Conservation (phyloP, 2,888 invertebrate species). For the Dyspetes luteomarginatus region DNA sequence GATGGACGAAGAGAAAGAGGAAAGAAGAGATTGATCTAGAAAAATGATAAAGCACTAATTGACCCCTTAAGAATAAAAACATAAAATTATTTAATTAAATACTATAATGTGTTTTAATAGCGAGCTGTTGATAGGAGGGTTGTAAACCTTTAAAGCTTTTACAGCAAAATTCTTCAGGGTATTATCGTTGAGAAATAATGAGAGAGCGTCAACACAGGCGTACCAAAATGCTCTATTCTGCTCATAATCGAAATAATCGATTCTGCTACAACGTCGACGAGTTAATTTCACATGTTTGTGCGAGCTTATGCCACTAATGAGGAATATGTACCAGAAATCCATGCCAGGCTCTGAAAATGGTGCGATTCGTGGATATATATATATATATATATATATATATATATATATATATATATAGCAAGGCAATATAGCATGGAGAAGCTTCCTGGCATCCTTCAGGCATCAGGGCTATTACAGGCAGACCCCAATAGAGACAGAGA, state of each 20-base stretch:
- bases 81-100: no score
- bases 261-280: conserved; percentile 24
- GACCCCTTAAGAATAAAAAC: no score
- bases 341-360: conserved; percentile 3
- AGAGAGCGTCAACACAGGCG: neutral
- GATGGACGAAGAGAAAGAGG: no score
- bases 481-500: neutral
- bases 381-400: no score
- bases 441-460: conserved; percentile 36
- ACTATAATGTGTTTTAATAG: no score
- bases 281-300: conserved; percentile 29
- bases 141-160: no score
- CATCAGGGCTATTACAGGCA: conserved; percentile 40
- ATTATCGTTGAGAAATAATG: neutral
- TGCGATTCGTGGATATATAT: neutral
- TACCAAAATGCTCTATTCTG: neutral
- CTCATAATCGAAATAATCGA: conserved; percentile 18
- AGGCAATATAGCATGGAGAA: neutral
- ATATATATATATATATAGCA: neutral
- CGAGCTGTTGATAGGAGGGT: no score
- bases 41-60: no score
- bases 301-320: conserved; percentile 22
- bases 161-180: neutral
- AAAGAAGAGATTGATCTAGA: no score
- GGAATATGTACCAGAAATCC: conserved; percentile 28